Percentiles rank a stretch among this genome's conserved stretches.
Evolutionary conservation across 1,140 invertebrate genomes (phyloP).

Genomic region (Steinernema feltiae): DNA sequence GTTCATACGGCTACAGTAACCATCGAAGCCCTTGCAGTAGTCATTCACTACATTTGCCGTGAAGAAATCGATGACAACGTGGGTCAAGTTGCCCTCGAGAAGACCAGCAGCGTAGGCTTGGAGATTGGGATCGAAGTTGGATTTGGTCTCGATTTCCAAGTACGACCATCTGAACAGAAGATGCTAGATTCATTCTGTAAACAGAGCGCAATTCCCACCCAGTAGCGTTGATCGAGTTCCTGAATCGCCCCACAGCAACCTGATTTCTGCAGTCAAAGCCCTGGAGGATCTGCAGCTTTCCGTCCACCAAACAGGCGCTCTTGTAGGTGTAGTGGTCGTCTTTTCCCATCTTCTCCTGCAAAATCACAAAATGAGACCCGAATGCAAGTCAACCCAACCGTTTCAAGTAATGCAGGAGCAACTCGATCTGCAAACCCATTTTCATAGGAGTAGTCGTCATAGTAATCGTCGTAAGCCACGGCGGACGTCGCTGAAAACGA

Average conservation of each 20-base stretch:
- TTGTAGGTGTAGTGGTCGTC: slow-evolving; percentile 52
- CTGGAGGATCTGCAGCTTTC: slow-evolving; percentile 43
- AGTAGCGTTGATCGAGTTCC: slow-evolving; percentile 51
- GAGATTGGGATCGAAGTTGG: slow-evolving; percentile 23
- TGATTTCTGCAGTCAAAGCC: slow-evolving; percentile 50
- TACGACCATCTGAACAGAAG: slow-evolving; percentile 49
- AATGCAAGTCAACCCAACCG: too few species aligned
- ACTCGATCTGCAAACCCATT: not conserved
- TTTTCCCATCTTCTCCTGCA: slow-evolving; percentile 21
- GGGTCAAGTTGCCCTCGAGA: slow-evolving; percentile 45
- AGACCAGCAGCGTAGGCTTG: slow-evolving; percentile 54
- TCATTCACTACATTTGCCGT: slow-evolving; percentile 41
- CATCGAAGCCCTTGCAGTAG: slow-evolving; percentile 53
- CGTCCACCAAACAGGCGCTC: slow-evolving; percentile 43
- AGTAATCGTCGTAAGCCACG: not conserved
- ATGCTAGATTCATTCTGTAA: slow-evolving; percentile 5
- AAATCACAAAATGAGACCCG: not conserved
- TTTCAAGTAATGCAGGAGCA: not conserved
- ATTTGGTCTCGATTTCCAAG: slow-evolving; percentile 48
- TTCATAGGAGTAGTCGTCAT: not conserved
- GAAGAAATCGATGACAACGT: slow-evolving; percentile 41
- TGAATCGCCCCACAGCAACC: slow-evolving; percentile 50
- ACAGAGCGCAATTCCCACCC: slow-evolving; percentile 32
- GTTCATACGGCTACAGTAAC: slow-evolving; percentile 46
- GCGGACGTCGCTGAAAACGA: too few species aligned